These are phyloP conservation scores for Hemaris fuciformis DNA, from an alignment of 2,888 invertebrate species.

Conservation along the genomic window DNA sequence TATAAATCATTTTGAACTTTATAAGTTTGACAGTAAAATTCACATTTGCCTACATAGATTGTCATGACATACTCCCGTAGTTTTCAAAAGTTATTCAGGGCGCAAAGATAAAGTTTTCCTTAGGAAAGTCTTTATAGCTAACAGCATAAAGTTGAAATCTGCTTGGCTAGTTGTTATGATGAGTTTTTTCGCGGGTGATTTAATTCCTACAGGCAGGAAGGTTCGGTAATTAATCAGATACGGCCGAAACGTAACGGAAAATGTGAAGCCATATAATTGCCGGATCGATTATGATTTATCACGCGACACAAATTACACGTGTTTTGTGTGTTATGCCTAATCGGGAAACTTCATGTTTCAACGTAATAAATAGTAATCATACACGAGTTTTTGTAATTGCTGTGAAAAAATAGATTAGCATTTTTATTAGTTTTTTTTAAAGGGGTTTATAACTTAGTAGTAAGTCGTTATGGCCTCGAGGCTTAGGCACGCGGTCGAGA, in stretches of 20 bases:
- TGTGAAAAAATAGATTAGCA: neutral
- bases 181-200: neutral
- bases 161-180: neutral
- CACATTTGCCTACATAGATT: constrained; percentile 11
- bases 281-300: neutral
- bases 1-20: constrained; percentile 20
- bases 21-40: constrained; percentile 17
- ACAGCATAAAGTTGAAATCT: neutral
- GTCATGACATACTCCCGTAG: neutral
- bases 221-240: constrained; percentile 1
- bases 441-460: neutral
- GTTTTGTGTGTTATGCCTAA: neutral
- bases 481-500: too few species aligned
- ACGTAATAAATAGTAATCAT: neutral
- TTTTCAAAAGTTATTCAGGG: neutral
- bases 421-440: neutral
- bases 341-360: neutral
- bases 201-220: neutral
- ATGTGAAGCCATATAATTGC: neutral
- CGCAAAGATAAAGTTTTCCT: neutral
- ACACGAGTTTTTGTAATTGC: neutral
- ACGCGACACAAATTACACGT: neutral
- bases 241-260: neutral
- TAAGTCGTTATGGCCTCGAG: too few species aligned
- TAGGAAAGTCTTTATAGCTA: neutral